Evolutionary conservation across 2,797 vertebrate species (phyloP), one percentile per base, ranked within the genome.

Genomic region (Borostomias antarcticus): DNA sequence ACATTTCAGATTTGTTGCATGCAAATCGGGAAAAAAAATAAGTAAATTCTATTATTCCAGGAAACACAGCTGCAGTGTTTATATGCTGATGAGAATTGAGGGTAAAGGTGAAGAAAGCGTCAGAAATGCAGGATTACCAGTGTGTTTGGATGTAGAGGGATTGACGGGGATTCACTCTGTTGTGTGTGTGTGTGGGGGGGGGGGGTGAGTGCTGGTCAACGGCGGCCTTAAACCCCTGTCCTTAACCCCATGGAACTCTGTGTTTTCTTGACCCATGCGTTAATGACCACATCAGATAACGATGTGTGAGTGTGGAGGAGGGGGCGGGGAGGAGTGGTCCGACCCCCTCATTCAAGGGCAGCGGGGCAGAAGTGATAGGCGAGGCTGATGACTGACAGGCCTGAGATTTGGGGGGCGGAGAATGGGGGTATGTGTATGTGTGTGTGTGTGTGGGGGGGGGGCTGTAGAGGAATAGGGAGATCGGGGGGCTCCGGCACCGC

Each of bases 231-330:
- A 11, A 30, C 8, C 17, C 40, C 15, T 2, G 26, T 29, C 15
- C 17, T 11, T 29, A 61, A 30, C 40, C 58, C 58, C 15, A 25
- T 29, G 43, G 28, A 47, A 47, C 25, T 17, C 64, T 58, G 51
- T 70, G 54, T 73, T 84, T 89, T 90, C 90, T 81, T 89, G 88
- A 93, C 91, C 88, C 68, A 74, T 76, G 85, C 80, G 59, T 66
- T 83, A 86, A 78, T 29, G 58, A 91, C 89, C 84, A 76, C 51
- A 83, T 81, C 68, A 91, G 80, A 91, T 92, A 89, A 75, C 76
- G 37, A 15, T 40, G 37, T 40, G 37, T 40, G 37, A 1, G 33
- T 11, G 33, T n/a, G n/a, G n/a, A n/a, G n/a, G 33, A 19, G 61
- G 21, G n/a, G n/a, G n/a, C 82, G 78, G 91, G 37, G 21, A 25